Evolutionary conservation across 2,113 vertebrate genomes (phyloP).

Genomic region (Dicentrarchus labrax): DNA sequence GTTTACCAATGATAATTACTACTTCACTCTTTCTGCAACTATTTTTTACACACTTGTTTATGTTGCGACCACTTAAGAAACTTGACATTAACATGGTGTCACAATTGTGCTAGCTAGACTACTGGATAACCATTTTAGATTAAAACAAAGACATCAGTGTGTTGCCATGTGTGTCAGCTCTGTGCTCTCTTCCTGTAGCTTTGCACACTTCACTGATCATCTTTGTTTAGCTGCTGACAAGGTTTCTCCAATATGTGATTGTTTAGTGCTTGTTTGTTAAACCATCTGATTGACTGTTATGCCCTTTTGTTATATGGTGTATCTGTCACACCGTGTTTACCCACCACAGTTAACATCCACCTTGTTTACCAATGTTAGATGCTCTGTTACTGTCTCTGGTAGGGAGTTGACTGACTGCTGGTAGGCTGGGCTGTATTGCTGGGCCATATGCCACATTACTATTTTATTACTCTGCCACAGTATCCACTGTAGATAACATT

Average conservation of each 20-base stretch:
- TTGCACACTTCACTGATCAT: background rate
- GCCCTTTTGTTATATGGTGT: background rate
- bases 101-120: background rate
- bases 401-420: constrained; percentile 32
- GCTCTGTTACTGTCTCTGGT: constrained; percentile 20
- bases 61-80: background rate
- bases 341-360: background rate
- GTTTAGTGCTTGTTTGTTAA: constrained; percentile 1
- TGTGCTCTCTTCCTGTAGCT: background rate
- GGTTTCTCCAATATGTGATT: background rate
- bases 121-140: background rate
- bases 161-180: background rate
- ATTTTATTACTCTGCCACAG: constrained; percentile 60
- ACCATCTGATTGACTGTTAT: background rate
- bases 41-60: background rate
- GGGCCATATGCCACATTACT: constrained; percentile 60
- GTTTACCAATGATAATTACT: background rate
- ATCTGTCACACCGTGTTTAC: background rate
- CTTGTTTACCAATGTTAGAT: constrained; percentile 4
- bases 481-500: constrained; percentile 41
- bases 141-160: background rate
- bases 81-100: background rate
- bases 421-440: constrained; percentile 20
- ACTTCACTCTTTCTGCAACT: background rate
- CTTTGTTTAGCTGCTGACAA: background rate